Evolutionary conservation across 35 echinoderm and acorn worm species (phyloP).

Genomic region (Apostichopus parvimensis): DNA sequence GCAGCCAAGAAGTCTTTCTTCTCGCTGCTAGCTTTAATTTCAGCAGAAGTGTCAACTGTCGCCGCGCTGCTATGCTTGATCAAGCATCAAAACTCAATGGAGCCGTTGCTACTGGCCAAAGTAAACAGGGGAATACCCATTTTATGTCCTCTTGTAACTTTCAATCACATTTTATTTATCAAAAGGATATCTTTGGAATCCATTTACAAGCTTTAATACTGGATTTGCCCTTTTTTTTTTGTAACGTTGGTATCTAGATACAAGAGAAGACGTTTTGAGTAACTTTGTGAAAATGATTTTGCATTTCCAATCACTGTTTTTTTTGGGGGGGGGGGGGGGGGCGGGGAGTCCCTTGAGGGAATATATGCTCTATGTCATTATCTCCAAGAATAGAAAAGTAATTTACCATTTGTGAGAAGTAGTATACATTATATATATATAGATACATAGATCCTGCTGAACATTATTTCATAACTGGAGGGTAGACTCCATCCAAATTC

Average conservation of each 20-base stretch:
- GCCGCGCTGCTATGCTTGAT: conserved; percentile 2
- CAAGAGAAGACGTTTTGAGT: not conserved
- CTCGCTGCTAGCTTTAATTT: not conserved
- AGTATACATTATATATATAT: too few species aligned
- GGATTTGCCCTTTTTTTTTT: too few species aligned
- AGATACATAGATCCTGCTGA: too few species aligned
- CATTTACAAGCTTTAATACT: too few species aligned
- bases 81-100: not conserved
- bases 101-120: not conserved
- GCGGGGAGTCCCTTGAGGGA: too few species aligned
- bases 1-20: not conserved
- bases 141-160: not conserved
- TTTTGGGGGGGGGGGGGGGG: too few species aligned
- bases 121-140: conserved; percentile 16
- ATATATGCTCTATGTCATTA: too few species aligned
- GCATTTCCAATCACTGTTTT: too few species aligned
- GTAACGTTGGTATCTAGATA: not conserved
- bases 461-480: too few species aligned
- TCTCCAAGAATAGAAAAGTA: not conserved
- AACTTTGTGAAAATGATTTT: not conserved
- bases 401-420: not conserved
- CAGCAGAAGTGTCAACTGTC: not conserved
- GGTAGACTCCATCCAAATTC: too few species aligned
- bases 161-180: not conserved
- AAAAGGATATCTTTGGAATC: not conserved